Percentiles rank a stretch among this genome's conserved stretches.
Evolutionary conservation across 2,113 vertebrate genomes (phyloP).

Genomic region (Chionodraco myersi): DNA sequence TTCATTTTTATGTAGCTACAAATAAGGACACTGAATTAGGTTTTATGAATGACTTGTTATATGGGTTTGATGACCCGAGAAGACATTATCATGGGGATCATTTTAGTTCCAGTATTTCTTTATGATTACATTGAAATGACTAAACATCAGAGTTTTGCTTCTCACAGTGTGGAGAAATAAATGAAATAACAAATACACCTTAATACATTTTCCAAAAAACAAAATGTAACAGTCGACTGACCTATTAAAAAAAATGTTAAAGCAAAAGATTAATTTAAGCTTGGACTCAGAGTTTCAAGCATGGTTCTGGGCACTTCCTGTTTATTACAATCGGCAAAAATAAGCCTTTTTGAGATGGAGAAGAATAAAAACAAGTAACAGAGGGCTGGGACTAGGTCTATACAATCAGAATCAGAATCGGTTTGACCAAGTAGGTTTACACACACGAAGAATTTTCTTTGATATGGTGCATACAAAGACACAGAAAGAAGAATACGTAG

Average conservation of each 20-base stretch:
- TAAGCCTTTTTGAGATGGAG: neutral
- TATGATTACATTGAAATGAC: neutral
- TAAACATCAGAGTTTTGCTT: neutral
- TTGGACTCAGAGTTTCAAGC: neutral
- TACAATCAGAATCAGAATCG: too few species aligned
- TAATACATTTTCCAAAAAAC: neutral
- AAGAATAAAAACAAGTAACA: constrained; percentile 1
- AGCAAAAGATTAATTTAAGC: neutral
- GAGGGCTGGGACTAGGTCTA: neutral
- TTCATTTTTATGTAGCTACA: too few species aligned
- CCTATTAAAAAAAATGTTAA: neutral
- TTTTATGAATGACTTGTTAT: neutral
- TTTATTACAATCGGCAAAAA: neutral
- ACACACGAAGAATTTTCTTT: too few species aligned
- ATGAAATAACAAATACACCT: neutral
- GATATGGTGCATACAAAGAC: too few species aligned
- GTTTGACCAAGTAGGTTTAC: too few species aligned
- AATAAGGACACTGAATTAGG: neutral
- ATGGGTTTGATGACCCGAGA: neutral
- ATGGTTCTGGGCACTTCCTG: neutral
- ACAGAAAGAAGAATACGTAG: too few species aligned
- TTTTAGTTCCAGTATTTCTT: neutral
- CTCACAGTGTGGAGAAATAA: neutral
- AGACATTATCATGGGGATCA: neutral
- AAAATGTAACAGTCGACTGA: neutral